These are phyloP conservation scores for Melitaea athalia DNA, from an alignment of 2,888 invertebrate species.

Conservation along the genomic window DNA sequence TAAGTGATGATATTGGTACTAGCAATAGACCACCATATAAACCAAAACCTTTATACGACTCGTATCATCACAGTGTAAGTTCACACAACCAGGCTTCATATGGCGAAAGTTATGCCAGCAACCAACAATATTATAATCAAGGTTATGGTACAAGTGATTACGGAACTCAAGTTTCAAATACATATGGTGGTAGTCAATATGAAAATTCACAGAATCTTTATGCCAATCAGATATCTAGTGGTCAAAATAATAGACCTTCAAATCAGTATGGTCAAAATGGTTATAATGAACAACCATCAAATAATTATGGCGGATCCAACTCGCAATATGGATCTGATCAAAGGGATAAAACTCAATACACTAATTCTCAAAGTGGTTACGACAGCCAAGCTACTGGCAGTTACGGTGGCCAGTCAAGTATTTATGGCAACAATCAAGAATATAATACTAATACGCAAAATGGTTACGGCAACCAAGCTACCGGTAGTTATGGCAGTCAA, in stretches of 20 bases:
- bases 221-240: not conserved
- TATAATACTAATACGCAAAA: slow-evolving; percentile 16
- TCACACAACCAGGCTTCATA: slow-evolving; percentile 40
- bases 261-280: slow-evolving; percentile 19
- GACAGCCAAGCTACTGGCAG: not conserved
- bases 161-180: slow-evolving; percentile 20
- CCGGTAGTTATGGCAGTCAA: not conserved
- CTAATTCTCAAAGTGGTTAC: slow-evolving; percentile 16
- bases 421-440: not conserved
- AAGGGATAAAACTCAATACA: slow-evolving; percentile 2
- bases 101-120: slow-evolving; percentile 37
- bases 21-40: slow-evolving; percentile 26
- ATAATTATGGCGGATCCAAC: slow-evolving; percentile 20
- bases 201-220: not conserved
- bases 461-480: slow-evolving; percentile 13
- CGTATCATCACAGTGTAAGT: slow-evolving; percentile 32
- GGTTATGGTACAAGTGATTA: slow-evolving; percentile 21
- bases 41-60: slow-evolving; percentile 35
- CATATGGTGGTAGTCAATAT: slow-evolving; percentile 17
- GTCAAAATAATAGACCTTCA: slow-evolving; percentile 13
- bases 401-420: slow-evolving; percentile 11
- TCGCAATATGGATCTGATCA: not conserved
- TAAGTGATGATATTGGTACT: slow-evolving; percentile 21
- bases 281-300: slow-evolving; percentile 32
- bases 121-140: slow-evolving; percentile 35